phyloP scores from a whole-genome alignment of 2,888 invertebrate genomes.

The Holacanthella duospinosa region DNA sequence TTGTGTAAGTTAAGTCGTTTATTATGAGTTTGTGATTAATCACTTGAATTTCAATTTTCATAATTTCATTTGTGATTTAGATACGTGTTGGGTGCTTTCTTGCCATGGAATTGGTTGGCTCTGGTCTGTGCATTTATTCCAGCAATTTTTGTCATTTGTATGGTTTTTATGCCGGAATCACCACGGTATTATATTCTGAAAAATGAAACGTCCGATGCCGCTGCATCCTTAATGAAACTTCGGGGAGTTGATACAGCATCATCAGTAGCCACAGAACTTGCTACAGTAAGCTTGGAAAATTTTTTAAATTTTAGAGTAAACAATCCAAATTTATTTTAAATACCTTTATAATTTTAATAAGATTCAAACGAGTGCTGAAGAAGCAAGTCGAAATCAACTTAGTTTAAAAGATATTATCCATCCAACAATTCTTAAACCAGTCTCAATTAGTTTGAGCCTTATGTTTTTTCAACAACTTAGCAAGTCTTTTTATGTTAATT shows the following conservation, averaged over 20 bases:
- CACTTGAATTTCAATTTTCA: no score
- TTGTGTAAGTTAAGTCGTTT: conserved; percentile 9
- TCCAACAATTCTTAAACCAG: conserved; percentile 51
- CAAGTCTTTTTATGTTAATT: conserved; percentile 5
- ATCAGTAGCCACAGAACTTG: conserved; percentile 25
- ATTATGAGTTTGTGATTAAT: no score
- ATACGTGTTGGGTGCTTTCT: conserved; percentile 64
- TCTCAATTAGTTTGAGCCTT: conserved; percentile 61
- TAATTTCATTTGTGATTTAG: conserved; percentile 40
- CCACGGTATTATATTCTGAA: conserved; percentile 76
- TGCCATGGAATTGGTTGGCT: conserved; percentile 72
- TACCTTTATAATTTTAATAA: no score
- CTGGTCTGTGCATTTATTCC: conserved; percentile 64
- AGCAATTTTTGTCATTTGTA: conserved; percentile 63
- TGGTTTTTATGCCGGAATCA: conserved; percentile 81
- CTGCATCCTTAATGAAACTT: conserved; percentile 67
- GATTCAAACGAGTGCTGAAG: background rate
- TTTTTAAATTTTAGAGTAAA: no score
- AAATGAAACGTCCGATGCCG: conserved; percentile 60
- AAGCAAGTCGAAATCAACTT: conserved; percentile 12
- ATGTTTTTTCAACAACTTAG: conserved; percentile 76
- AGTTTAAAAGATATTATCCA: conserved; percentile 56
- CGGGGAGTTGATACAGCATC: conserved; percentile 62
- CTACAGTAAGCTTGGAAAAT: conserved; percentile 20
- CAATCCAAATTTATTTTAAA: no score